These are phyloP conservation scores for Xiphorhynchus elegans DNA, from an alignment of 2,113 vertebrate genomes.

Conservation along the genomic window DNA sequence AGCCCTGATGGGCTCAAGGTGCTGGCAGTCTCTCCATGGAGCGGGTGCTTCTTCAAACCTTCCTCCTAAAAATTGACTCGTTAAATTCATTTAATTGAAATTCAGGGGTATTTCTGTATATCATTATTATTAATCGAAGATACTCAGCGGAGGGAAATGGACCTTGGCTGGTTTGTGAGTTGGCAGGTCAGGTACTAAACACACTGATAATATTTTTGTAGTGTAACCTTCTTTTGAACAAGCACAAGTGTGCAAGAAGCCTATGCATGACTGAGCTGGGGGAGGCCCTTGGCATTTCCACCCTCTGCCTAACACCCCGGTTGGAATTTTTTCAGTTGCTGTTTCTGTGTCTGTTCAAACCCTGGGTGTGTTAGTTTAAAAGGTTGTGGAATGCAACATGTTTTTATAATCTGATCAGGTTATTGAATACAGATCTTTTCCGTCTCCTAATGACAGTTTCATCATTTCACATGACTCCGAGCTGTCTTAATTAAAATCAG, in stretches of 20 bases:
- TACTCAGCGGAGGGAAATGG: accelerated
- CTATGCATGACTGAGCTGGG: accelerated
- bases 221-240: background rate
- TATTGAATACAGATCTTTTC: slow-evolving; percentile 42
- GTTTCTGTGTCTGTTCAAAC: background rate
- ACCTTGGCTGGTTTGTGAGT: background rate
- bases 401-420: slow-evolving; percentile 41
- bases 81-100: background rate
- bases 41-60: background rate
- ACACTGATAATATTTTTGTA: background rate
- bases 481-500: slow-evolving; percentile 48
- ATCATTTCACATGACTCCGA: background rate
- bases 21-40: accelerated
- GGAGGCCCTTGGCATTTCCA: background rate
- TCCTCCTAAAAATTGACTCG: background rate
- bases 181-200: background rate
- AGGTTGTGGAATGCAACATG: background rate
- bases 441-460: background rate
- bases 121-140: accelerated
- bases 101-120: background rate
- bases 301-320: accelerated
- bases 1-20: background rate
- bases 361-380: background rate
- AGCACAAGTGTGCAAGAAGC: background rate
- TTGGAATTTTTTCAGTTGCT: background rate